These are phyloP conservation scores for Anodontia alba DNA, from an alignment of 2,888 invertebrate species.

Conservation along the genomic window DNA sequence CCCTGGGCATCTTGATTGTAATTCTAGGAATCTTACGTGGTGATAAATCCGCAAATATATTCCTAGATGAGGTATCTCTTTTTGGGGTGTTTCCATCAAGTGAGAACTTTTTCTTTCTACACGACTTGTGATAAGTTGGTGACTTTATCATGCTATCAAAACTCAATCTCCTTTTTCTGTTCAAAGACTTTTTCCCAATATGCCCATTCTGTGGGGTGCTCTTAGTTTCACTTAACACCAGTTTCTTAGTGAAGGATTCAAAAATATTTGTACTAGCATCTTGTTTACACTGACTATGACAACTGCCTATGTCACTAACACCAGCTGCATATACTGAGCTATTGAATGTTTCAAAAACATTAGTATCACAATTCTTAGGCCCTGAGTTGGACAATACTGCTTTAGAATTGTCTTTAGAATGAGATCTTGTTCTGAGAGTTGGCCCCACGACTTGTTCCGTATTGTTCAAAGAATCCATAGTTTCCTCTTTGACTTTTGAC, in stretches of 20 bases:
- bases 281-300: too few relatives aligned
- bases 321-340: not conserved
- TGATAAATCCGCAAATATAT: not conserved
- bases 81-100: not conserved
- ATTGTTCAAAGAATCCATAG: not conserved
- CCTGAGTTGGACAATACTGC: slow-evolving; percentile 6
- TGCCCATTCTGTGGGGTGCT: not conserved
- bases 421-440: not conserved
- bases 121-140: not conserved
- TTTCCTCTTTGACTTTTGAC: not conserved
- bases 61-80: not conserved
- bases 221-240: not conserved
- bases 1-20: slow-evolving; percentile 70
- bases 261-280: not conserved
- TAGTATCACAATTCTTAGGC: not conserved
- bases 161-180: slow-evolving; percentile 50
- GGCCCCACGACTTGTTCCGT: not conserved
- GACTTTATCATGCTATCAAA: slow-evolving; percentile 30
- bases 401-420: not conserved
- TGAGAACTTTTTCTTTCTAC: not conserved
- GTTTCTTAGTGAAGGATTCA: not conserved
- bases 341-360: slow-evolving; percentile 6
- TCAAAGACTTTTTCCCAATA: not conserved
- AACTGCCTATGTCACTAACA: too few relatives aligned
- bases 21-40: slow-evolving; percentile 67